Base-by-base conservation (phyloP, 1,140 invertebrate species). In the Lordiphosa stackelbergi region DNA sequence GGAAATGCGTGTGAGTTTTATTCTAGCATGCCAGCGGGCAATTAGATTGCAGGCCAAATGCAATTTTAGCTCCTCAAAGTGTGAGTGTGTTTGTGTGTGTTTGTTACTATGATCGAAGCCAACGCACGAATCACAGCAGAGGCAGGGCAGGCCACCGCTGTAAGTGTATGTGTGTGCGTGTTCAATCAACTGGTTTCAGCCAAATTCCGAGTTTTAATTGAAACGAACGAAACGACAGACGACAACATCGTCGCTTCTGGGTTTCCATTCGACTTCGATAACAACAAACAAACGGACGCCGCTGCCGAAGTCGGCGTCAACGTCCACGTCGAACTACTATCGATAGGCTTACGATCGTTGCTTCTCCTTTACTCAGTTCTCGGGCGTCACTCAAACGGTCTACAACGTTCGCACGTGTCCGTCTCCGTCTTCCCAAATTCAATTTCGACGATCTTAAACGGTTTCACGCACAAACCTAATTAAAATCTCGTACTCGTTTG, bases 131-230 rank as follows among this genome's bases (percentile, higher is more conserved):
- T 79, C 75, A 81, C 58, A 79, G 71, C 49, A 68, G 49, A 78
- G 73, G 68, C 53, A 49, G 57, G 40, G 42, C 47, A 35, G 59
- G 36, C 51, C 24, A 19, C 40, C 57, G 60, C 54, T 55, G 34
- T 36, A 28, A 43, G 58, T 58, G 41, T 65, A 19, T 35, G 24
- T 49, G 61, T 72, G 74, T 70, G 74, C 65, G 69, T 79, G 74
- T 54, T 28, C 62, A 73, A 36, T 65, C 49, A 77, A 83, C 77
- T 83, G 77, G 77, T 83, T 83, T 83, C 53, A 73, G 77, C 77
- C 72, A 77, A 83, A 83, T 83, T 83, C 69, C 75, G 77, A 70
- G 68, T 54, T 81, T 79, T 81, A 81, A 75, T 81, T 81, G 72
- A 72, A 81, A 61, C 74, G 73, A 66, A 58, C 62, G 62, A 38